Evolutionary conservation across 2,113 vertebrate species (phyloP).

Genomic region (Poecile atricapillus): DNA sequence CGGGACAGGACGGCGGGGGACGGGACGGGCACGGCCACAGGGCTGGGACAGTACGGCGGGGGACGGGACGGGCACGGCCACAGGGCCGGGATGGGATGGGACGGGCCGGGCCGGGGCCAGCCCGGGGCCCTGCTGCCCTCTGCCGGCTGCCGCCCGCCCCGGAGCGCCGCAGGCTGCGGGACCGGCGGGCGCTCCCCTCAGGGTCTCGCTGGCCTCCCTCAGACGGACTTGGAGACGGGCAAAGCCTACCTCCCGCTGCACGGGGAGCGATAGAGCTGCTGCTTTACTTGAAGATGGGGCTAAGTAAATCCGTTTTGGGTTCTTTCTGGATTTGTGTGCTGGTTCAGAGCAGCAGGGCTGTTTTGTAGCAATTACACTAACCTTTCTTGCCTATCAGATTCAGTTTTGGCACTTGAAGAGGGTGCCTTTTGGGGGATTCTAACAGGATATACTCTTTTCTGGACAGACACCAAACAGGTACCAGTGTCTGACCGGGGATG

Average conservation of each 20-base stretch:
- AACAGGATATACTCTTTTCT: background rate
- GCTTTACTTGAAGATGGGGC: accelerated
- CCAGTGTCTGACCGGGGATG: accelerated
- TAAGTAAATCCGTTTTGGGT: accelerated
- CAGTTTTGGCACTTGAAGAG: background rate
- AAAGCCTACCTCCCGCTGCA: background rate
- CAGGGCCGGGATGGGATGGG: too few species aligned
- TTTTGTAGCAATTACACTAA: background rate
- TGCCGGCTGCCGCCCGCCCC: background rate
- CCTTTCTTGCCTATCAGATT: background rate
- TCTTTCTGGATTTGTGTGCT: background rate
- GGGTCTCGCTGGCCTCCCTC: background rate
- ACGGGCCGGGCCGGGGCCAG: background rate
- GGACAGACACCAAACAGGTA: background rate
- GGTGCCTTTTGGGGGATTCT: background rate
- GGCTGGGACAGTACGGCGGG: too few species aligned
- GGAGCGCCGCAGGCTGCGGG: background rate
- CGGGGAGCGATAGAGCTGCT: accelerated
- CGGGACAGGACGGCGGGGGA: background rate
- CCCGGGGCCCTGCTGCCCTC: background rate
- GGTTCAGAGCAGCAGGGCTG: background rate
- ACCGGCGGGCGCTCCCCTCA: background rate
- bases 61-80: too few species aligned
- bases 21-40: too few species aligned
- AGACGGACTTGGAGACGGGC: background rate